Percentiles rank a stretch among this genome's conserved stretches.
Conservation (phyloP, 2,113 vertebrate species). For the Perognathus longimembris region DNA sequence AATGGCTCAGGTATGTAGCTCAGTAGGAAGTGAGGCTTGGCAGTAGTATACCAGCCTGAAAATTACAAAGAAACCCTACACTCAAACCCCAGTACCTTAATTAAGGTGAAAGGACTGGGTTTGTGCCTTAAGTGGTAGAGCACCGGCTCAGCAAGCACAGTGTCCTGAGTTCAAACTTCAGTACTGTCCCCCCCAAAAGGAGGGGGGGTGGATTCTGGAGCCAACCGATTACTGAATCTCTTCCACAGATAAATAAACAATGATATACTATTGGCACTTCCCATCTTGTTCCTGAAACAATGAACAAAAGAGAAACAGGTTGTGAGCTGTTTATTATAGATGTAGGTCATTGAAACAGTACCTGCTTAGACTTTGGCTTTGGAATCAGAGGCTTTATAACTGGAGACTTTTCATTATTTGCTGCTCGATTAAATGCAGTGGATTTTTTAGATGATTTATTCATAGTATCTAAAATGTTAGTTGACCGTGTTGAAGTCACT, state of each 20-base stretch:
- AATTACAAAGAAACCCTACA: no score
- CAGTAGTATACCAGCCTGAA: no score
- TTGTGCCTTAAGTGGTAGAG: no score
- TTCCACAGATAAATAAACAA: neutral
- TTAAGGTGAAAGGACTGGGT: no score
- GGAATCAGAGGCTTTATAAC: constrained; percentile 94
- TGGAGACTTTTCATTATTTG: constrained; percentile 85
- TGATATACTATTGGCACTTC: neutral
- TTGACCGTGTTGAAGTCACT: constrained; percentile 80
- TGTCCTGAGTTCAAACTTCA: no score
- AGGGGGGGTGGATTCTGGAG: neutral
- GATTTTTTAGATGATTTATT: constrained; percentile 88
- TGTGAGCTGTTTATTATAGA: neutral
- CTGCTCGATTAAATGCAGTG: constrained; percentile 69
- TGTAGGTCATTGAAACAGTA: constrained; percentile 52
- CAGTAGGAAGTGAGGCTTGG: no score
- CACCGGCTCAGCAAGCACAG: no score
- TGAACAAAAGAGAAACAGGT: constrained; percentile 12
- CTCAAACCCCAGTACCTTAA: no score
- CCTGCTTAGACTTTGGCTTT: constrained; percentile 93
- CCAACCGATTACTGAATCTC: neutral
- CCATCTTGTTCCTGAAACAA: neutral
- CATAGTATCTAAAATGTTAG: constrained; percentile 94
- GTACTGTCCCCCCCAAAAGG: neutral
- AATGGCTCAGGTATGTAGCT: no score